Conservation (phyloP, 2,113 vertebrate genomes). For the Rhynchomys soricoides region DNA sequence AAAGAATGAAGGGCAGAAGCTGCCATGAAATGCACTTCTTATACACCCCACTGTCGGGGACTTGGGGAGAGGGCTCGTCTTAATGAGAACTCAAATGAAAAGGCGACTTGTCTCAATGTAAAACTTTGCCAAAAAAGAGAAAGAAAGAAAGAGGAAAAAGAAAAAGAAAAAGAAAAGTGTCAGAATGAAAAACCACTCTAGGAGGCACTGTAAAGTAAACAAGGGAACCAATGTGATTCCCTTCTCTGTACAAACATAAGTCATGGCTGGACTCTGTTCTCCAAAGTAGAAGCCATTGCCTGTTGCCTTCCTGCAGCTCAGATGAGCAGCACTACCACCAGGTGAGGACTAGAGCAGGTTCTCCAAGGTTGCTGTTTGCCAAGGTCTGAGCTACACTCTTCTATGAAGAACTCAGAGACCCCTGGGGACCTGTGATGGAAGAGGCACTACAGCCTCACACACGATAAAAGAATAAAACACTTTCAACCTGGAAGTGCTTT, state of each 20-base stretch:
- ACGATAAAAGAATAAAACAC: neutral
- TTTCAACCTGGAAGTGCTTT: neutral
- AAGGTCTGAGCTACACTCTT: too few relatives aligned
- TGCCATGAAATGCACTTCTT: neutral
- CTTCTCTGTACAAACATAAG: fast-evolving
- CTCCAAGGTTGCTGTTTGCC: neutral
- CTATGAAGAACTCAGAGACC: neutral
- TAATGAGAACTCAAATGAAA: neutral
- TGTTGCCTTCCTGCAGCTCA: neutral
- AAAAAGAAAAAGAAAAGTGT: neutral
- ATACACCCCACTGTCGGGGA: neutral
- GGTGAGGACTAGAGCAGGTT: fast-evolving
- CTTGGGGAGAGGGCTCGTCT: neutral
- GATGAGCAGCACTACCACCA: neutral
- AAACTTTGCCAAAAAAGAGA: neutral
- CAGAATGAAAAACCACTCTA: neutral
- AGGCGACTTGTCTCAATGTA: neutral
- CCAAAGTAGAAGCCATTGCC: neutral
- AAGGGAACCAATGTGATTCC: neutral
- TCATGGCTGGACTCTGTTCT: too few relatives aligned
- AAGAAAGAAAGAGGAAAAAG: neutral
- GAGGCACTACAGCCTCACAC: neutral
- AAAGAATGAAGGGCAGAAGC: neutral
- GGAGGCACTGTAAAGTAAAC: neutral
- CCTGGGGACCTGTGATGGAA: neutral